Evolutionary conservation across 2,113 vertebrate species (phyloP).

Genomic region (Irena cyanogastra): DNA sequence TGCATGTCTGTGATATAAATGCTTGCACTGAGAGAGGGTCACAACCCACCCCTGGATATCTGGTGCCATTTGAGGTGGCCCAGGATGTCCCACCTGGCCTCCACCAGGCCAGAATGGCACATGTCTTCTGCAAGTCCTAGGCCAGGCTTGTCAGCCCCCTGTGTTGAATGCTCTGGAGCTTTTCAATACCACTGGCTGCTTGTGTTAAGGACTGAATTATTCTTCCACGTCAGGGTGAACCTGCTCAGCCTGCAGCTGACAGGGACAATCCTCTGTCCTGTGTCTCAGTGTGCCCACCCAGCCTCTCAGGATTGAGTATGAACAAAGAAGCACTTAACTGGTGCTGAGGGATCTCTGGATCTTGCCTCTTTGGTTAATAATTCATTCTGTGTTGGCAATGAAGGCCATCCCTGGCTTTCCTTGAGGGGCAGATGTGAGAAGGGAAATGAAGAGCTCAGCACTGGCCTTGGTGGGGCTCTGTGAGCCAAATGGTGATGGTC

Average conservation of each 20-base stretch:
- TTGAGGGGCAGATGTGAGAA: background rate
- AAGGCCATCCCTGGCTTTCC: background rate
- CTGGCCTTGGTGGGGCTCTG: background rate
- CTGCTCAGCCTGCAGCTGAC: background rate
- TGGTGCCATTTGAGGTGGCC: background rate
- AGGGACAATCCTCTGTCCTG: background rate
- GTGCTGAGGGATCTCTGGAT: background rate
- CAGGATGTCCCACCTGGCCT: background rate
- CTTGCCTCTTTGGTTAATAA: background rate
- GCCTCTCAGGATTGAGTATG: background rate
- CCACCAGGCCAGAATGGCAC: background rate
- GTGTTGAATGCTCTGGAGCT: background rate
- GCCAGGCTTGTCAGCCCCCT: background rate
- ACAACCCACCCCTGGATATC: background rate
- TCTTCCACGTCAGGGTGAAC: background rate
- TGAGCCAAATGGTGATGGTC: background rate
- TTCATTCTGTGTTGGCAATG: background rate
- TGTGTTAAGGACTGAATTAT: background rate
- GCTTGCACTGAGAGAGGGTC: background rate
- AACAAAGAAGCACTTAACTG: background rate
- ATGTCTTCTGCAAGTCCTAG: background rate
- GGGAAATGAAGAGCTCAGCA: background rate
- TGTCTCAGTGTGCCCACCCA: background rate
- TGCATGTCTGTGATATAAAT: background rate
- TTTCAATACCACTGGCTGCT: background rate